Percentiles rank a stretch among this genome's conserved stretches.
These are phyloP conservation scores for Pogonophryne albipinna DNA, from an alignment of 2,797 vertebrate genomes.

Conservation along the genomic window DNA sequence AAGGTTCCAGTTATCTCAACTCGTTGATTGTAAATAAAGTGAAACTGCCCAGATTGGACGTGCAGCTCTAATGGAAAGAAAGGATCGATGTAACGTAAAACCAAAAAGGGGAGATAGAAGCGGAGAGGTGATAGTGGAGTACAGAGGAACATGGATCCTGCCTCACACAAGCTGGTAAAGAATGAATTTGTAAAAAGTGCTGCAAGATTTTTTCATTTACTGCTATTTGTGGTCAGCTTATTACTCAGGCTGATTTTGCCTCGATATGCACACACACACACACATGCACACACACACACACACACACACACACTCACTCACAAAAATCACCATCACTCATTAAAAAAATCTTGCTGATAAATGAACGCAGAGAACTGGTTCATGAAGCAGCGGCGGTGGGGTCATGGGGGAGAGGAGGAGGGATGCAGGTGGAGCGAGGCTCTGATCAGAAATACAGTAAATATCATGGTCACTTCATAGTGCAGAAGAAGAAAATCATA, in stretches of 20 bases:
- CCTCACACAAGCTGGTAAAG: constrained; percentile 2
- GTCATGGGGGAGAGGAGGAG: constrained; percentile 15
- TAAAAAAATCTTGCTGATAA: constrained; percentile 46
- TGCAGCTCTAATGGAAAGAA: constrained; percentile 17
- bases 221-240: constrained; percentile 35
- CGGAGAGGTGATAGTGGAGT: background rate
- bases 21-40: constrained; percentile 38
- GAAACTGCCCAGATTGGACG: constrained; percentile 11
- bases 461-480: constrained; percentile 11
- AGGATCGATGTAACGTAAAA: background rate
- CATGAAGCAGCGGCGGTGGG: constrained; percentile 19
- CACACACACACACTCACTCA: constrained; percentile 1
- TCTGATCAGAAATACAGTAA: constrained; percentile 12
- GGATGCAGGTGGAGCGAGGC: constrained; percentile 37
- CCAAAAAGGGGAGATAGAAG: background rate
- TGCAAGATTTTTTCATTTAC: constrained; percentile 37
- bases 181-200: constrained; percentile 32
- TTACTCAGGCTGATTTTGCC: constrained; percentile 12
- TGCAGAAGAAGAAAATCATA: constrained; percentile 10
- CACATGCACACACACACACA: background rate
- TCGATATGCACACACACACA: background rate
- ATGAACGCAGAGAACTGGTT: constrained; percentile 39
- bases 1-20: constrained; percentile 32
- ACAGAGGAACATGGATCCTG: constrained; percentile 40
- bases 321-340: constrained; percentile 20